Evolutionary conservation across 2,888 invertebrate species (phyloP).

Genomic region (Caenorhabditis sp.): DNA sequence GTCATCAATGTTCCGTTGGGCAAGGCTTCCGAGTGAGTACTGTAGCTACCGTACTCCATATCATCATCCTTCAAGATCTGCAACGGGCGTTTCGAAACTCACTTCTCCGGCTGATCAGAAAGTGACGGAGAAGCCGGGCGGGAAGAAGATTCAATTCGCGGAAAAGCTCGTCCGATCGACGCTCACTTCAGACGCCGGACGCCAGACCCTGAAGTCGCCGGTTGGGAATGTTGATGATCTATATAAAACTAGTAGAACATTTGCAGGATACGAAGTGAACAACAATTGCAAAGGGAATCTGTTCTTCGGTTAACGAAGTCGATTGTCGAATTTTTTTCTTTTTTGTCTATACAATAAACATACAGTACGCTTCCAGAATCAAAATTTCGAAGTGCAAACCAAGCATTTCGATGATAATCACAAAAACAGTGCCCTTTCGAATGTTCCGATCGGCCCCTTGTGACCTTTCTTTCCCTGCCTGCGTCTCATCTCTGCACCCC

Average conservation of each 20-base stretch:
- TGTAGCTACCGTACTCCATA: background rate
- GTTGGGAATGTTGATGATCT: too few species aligned
- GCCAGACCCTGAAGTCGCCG: background rate
- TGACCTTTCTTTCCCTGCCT: slow-evolving; percentile 19
- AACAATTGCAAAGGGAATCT: too few species aligned
- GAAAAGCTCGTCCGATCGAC: slow-evolving; percentile 34
- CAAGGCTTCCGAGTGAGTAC: slow-evolving; percentile 33
- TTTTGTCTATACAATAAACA: too few species aligned
- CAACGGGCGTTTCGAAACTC: slow-evolving; percentile 14
- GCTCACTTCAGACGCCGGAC: slow-evolving; percentile 3
- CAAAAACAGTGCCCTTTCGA: too few species aligned
- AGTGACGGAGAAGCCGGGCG: slow-evolving; percentile 17
- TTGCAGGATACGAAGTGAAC: background rate
- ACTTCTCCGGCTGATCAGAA: slow-evolving; percentile 27
- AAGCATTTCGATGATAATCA: too few species aligned
- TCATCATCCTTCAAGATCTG: slow-evolving; percentile 1
- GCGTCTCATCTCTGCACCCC: background rate
- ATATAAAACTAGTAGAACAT: too few species aligned
- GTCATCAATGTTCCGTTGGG: slow-evolving; percentile 35
- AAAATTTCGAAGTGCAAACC: too few species aligned
- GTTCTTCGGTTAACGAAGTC: too few species aligned
- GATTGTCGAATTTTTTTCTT: too few species aligned
- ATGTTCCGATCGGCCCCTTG: slow-evolving; percentile 22
- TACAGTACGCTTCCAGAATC: too few species aligned
- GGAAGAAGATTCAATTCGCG: slow-evolving; percentile 38